These are phyloP conservation scores for Zaprionus capensis DNA, from an alignment of 1,140 invertebrate species.

Conservation along the genomic window DNA sequence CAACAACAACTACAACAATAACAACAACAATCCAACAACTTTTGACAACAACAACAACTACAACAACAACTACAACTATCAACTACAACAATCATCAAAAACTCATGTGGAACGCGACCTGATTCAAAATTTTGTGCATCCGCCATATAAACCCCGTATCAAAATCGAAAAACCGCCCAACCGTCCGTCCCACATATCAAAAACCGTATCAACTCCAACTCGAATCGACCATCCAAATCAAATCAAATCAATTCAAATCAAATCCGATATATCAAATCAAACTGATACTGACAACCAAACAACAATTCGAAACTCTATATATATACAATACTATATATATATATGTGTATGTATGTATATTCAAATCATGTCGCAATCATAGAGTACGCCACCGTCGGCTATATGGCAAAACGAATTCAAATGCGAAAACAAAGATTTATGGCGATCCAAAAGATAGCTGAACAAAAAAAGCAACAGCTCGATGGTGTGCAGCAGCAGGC, in stretches of 20 bases:
- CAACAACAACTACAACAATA: constrained; percentile 48
- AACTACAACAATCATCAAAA: constrained; percentile 46
- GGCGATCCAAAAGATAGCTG: constrained; percentile 94
- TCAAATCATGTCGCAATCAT: constrained; percentile 80
- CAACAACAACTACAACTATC: constrained; percentile 33
- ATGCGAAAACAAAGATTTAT: constrained; percentile 96
- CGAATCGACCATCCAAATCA: constrained; percentile 88
- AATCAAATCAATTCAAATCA: neutral
- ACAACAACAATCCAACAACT: constrained; percentile 30
- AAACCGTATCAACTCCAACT: constrained; percentile 25
- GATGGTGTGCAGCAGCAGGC: constrained; percentile 88
- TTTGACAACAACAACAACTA: constrained; percentile 23
- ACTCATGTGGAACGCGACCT: constrained; percentile 48
- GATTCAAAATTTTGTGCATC: constrained; percentile 49
- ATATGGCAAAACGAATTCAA: constrained; percentile 97
- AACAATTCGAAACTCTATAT: constrained; percentile 60
- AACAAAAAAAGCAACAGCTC: constrained; percentile 92
- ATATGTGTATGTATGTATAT: constrained; percentile 35
- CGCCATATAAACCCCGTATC: constrained; percentile 33
- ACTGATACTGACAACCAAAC: constrained; percentile 49
- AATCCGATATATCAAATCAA: constrained; percentile 35
- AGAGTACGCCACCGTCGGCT: constrained; percentile 97
- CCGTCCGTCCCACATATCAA: constrained; percentile 38
- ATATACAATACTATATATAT: constrained; percentile 3
- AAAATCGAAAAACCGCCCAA: constrained; percentile 32